A percentile compares a stretch with the other conserved stretches of the same genome.
These are phyloP conservation scores for Gastrophryne carolinensis DNA, from an alignment of 2,797 vertebrate species.

Conservation along the genomic window DNA sequence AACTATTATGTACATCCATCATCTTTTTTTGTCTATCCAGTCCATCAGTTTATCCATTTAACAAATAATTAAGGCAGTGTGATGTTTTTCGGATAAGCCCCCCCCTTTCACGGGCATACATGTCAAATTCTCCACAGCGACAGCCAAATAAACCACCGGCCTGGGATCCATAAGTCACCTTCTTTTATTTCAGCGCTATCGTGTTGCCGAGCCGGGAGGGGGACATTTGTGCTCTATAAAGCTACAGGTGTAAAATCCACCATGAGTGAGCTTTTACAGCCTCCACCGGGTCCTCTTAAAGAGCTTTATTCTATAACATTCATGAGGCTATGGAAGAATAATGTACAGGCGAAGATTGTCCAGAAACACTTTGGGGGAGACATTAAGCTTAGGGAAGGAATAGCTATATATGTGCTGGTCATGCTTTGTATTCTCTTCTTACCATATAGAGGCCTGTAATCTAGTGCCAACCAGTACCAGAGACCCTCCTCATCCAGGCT, in stretches of 20 bases:
- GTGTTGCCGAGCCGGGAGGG: background rate
- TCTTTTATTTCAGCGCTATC: slow-evolving; percentile 23
- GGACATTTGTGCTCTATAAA: slow-evolving; percentile 17
- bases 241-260: slow-evolving; percentile 36
- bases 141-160: background rate
- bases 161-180: slow-evolving; percentile 20
- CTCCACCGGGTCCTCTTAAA: slow-evolving; percentile 12
- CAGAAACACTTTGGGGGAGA: slow-evolving; percentile 10
- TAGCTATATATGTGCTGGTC: background rate
- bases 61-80: too few species aligned
- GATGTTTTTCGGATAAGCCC: too few species aligned
- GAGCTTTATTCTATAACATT: background rate
- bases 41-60: too few species aligned
- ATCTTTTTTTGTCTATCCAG: too few species aligned
- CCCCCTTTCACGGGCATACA: too few species aligned
- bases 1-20: too few species aligned
- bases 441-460: background rate
- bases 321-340: background rate
- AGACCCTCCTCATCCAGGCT: too few species aligned
- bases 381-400: background rate
- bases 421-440: slow-evolving; percentile 18
- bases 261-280: background rate
- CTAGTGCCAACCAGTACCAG: too few species aligned
- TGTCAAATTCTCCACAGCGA: background rate
- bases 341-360: background rate